These are phyloP conservation scores for Triplophysa dalaica DNA, from an alignment of 2,113 vertebrate genomes.

Conservation along the genomic window DNA sequence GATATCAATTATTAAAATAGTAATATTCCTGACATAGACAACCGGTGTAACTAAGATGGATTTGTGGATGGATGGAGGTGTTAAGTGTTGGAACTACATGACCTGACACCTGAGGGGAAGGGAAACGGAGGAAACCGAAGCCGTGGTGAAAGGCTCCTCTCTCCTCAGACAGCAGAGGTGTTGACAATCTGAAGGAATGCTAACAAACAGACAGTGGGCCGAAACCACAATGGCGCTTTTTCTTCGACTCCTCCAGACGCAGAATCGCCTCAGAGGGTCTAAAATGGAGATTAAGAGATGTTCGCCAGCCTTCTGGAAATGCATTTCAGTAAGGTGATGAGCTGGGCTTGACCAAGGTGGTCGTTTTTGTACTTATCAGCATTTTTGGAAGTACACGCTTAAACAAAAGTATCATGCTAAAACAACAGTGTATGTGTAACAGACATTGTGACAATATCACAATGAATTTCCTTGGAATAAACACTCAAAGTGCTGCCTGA, in stretches of 20 bases:
- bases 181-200: slow-evolving; percentile 35
- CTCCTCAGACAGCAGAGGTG: slow-evolving; percentile 17
- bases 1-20: no score
- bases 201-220: slow-evolving; percentile 29
- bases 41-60: not conserved
- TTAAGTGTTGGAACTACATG: slow-evolving; percentile 1
- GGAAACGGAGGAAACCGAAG: not conserved
- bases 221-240: slow-evolving; percentile 39
- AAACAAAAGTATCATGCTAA: no score
- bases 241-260: slow-evolving; percentile 4
- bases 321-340: not conserved
- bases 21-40: not conserved
- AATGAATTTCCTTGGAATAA: no score
- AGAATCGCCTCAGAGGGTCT: slow-evolving; percentile 15
- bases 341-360: not conserved
- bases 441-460: no score
- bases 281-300: not conserved
- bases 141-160: slow-evolving; percentile 11
- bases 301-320: slow-evolving; percentile 14
- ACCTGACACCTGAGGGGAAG: not conserved
- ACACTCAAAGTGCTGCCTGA: no score
- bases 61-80: slow-evolving; percentile 15
- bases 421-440: not conserved
- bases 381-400: no score
- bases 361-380: no score